A percentile compares a stretch with the other conserved stretches of the same genome.
These are phyloP conservation scores for Coecobrya sp. DNA, from an alignment of 2,888 invertebrate species.

Conservation along the genomic window DNA sequence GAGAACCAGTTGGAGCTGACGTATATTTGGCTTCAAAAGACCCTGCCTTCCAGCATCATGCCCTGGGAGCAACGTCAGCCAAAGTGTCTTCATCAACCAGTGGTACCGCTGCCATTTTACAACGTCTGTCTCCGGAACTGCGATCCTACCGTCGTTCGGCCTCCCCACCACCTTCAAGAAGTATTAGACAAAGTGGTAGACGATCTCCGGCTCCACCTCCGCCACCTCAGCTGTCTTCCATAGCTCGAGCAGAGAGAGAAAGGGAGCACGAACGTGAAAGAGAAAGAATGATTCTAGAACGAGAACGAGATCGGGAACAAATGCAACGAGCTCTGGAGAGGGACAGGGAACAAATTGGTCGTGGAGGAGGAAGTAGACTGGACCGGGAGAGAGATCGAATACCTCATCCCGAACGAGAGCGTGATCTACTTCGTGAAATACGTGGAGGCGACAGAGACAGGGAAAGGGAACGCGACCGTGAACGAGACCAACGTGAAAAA, in stretches of 20 bases:
- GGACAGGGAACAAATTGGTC: constrained; percentile 41
- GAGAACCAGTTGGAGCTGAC: constrained; percentile 81
- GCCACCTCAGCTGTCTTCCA: constrained; percentile 50
- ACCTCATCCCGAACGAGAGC: constrained; percentile 40
- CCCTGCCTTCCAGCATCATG: constrained; percentile 56
- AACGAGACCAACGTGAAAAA: constrained; percentile 51
- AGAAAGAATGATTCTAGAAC: constrained; percentile 41
- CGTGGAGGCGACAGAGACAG: constrained; percentile 45
- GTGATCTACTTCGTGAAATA: constrained; percentile 61
- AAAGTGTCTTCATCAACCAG: constrained; percentile 38
- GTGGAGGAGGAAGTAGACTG: neutral
- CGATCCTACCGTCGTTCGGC: constrained; percentile 49
- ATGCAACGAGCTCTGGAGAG: constrained; percentile 60
- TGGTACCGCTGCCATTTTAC: constrained; percentile 13
- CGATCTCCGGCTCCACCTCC: constrained; percentile 56
- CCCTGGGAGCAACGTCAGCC: constrained; percentile 12
- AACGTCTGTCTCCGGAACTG: constrained; percentile 60
- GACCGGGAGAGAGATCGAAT: constrained; percentile 7
- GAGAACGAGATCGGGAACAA: constrained; percentile 68
- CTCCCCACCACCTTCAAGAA: constrained; percentile 36
- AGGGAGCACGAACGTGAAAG: constrained; percentile 59
- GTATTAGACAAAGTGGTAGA: constrained; percentile 13
- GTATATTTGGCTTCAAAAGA: constrained; percentile 64
- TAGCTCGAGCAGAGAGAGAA: constrained; percentile 48
- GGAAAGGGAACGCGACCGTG: constrained; percentile 57